Conservation (phyloP, 2,888 invertebrate genomes). For the Campoplex capitator region DNA sequence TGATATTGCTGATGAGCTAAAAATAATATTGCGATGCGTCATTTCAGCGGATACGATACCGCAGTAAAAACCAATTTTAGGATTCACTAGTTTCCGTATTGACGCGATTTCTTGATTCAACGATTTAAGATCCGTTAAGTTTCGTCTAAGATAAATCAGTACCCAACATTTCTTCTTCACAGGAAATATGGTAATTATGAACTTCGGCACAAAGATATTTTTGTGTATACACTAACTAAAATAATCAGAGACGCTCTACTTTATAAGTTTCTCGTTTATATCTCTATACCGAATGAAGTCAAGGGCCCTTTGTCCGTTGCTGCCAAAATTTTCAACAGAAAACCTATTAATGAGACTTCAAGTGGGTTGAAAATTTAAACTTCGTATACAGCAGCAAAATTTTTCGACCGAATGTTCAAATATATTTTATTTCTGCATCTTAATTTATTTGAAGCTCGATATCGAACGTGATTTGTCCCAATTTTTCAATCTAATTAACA, state of each 20-base stretch:
- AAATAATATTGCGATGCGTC: background rate
- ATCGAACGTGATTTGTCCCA: background rate
- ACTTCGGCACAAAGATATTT: background rate
- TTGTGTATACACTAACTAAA: background rate
- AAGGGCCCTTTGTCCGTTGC: background rate
- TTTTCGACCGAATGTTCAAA: background rate
- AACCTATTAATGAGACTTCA: background rate
- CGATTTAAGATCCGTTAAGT: background rate
- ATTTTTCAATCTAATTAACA: too few relatives aligned
- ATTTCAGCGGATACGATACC: too few relatives aligned
- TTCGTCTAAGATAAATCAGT: background rate
- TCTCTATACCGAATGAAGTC: conserved; percentile 7
- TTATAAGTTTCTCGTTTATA: background rate
- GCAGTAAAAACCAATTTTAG: too few relatives aligned
- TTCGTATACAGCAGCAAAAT: background rate
- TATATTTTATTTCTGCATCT: background rate
- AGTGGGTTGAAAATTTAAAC: background rate
- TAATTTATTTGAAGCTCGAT: background rate
- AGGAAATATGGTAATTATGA: background rate
- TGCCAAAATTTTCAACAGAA: background rate
- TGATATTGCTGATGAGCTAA: background rate
- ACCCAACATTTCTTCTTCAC: background rate
- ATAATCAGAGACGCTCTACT: background rate
- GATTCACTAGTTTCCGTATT: background rate
- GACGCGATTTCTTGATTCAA: background rate